Percentiles rank a stretch among this genome's conserved stretches.
Evolutionary conservation across 2,113 vertebrate genomes (phyloP).

Genomic region (Garra rufa): DNA sequence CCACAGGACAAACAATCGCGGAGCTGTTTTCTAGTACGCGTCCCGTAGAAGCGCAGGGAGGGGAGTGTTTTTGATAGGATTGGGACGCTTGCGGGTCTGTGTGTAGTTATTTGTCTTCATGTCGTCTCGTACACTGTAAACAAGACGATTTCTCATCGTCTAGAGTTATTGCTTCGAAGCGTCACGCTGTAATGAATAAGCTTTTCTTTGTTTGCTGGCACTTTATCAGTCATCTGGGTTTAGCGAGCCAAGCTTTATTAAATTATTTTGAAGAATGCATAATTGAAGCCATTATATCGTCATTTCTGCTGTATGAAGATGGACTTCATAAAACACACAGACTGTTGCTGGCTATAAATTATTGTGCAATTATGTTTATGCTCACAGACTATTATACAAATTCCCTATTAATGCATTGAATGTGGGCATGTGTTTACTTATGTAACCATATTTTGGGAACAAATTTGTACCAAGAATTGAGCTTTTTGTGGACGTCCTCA

Average conservation of each 20-base stretch:
- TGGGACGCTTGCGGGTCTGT: slow-evolving; percentile 34
- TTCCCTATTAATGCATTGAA: background rate
- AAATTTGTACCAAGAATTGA: background rate
- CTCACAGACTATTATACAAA: background rate
- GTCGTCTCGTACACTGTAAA: slow-evolving; percentile 41
- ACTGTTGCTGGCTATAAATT: background rate
- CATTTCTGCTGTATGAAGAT: background rate
- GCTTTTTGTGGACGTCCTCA: background rate
- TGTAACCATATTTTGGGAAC: background rate
- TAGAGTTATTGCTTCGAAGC: background rate
- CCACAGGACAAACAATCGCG: slow-evolving; percentile 2
- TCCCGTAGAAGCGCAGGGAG: too few species aligned
- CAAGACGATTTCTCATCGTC: slow-evolving; percentile 8
- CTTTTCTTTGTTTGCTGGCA: background rate
- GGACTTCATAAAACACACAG: background rate
- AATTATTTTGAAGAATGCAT: background rate
- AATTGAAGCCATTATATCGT: background rate
- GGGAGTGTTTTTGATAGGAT: slow-evolving; percentile 32
- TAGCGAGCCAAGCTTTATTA: background rate
- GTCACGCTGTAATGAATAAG: background rate
- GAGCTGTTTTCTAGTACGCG: background rate
- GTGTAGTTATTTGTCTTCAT: slow-evolving; percentile 41
- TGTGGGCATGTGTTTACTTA: background rate
- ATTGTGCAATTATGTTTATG: background rate
- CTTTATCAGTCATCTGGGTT: background rate